A percentile compares a stretch with the other conserved stretches of the same genome.
These are phyloP conservation scores for Trinectes maculatus DNA, from an alignment of 2,113 vertebrate species.

Conservation along the genomic window DNA sequence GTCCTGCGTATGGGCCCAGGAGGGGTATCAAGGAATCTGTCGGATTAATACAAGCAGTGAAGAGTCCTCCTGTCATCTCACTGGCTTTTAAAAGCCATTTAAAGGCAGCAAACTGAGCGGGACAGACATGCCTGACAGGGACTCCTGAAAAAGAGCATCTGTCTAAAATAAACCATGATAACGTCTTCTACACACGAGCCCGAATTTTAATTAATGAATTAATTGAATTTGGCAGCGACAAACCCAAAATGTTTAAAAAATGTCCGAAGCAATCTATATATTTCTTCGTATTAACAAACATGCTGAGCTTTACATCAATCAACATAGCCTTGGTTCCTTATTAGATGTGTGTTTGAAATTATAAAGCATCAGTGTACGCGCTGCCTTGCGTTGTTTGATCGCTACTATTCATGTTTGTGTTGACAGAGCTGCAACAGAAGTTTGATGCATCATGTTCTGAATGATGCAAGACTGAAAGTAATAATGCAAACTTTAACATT, in stretches of 20 bases:
- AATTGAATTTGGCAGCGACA: constrained; percentile 80
- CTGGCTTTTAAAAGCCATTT: constrained; percentile 74
- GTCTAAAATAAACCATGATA: constrained; percentile 75
- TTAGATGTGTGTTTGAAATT: constrained; percentile 55
- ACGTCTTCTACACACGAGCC: constrained; percentile 66
- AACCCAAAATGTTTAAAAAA: constrained; percentile 55
- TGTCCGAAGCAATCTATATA: constrained; percentile 65
- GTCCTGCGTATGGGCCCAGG: constrained; percentile 72
- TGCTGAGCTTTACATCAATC: constrained; percentile 47
- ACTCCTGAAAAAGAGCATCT: constrained; percentile 76
- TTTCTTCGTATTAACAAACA: constrained; percentile 33
- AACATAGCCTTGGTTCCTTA: constrained; percentile 42
- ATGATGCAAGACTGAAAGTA: constrained; percentile 3
- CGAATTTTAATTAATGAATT: constrained; percentile 83
- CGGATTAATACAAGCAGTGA: constrained; percentile 77
- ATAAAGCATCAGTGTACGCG: constrained; percentile 47
- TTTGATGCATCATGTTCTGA: neutral
- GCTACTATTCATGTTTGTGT: too few species aligned
- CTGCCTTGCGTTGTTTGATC: neutral
- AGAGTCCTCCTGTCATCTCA: constrained; percentile 72
- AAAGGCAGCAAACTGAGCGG: constrained; percentile 59
- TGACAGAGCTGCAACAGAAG: neutral
- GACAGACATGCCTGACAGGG: constrained; percentile 62
- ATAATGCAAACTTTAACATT: constrained; percentile 23
- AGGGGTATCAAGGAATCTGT: constrained; percentile 79